Conservation (phyloP, 2,797 vertebrate genomes). For the Alca torda region DNA sequence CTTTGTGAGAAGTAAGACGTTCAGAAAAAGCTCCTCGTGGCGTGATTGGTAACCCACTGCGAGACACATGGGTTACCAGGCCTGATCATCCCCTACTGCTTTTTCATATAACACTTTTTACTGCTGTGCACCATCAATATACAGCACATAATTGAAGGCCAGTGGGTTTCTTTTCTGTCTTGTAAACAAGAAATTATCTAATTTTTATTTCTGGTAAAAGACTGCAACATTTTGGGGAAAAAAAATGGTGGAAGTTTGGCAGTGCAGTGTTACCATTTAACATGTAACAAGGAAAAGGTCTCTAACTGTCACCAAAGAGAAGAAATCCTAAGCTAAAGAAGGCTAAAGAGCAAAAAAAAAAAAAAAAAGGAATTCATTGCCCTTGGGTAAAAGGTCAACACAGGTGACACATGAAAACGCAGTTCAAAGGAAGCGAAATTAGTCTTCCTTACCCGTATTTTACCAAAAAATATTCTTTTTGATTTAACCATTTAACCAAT, state of each 20-base stretch:
- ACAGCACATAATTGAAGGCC: background rate
- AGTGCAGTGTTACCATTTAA: background rate
- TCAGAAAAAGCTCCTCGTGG: background rate
- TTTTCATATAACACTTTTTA: slow-evolving; percentile 1
- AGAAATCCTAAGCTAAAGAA: slow-evolving; percentile 67
- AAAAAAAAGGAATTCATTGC: background rate
- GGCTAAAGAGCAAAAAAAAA: slow-evolving; percentile 48
- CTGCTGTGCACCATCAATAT: background rate
- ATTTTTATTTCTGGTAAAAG: background rate
- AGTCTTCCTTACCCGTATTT: background rate
- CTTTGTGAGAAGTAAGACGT: background rate
- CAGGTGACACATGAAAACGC: background rate
- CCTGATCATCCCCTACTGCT: background rate
- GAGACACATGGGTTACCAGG: background rate
- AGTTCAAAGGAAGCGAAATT: background rate
- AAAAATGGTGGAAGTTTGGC: slow-evolving; percentile 64
- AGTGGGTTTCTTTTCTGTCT: background rate
- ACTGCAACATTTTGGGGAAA: background rate
- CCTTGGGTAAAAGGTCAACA: background rate
- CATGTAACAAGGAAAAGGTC: slow-evolving; percentile 68
- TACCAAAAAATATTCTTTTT: background rate
- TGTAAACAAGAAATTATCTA: background rate
- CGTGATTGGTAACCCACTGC: background rate
- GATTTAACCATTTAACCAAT: background rate
- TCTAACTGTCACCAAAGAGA: slow-evolving; percentile 71